A percentile compares a stretch with the other conserved stretches of the same genome.
Conservation (phyloP, 1,140 invertebrate genomes). For the Geopemphigus sp. region DNA sequence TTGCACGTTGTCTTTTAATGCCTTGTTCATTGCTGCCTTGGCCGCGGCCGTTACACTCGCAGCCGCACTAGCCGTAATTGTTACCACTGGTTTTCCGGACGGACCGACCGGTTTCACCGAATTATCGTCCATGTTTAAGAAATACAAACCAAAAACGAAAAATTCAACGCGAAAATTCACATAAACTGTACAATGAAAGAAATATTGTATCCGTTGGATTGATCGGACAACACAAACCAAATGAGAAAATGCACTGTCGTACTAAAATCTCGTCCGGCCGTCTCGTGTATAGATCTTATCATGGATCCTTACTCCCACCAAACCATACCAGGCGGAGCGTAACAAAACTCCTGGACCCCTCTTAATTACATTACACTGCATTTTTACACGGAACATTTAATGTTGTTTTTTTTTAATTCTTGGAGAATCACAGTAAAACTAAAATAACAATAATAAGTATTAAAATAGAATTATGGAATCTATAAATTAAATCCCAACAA, state of each 20-base stretch:
- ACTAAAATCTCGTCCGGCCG: background rate
- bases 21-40: constrained; percentile 45
- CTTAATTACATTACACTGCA: background rate
- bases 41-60: constrained; percentile 50
- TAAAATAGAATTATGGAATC: background rate
- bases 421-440: constrained; percentile 9
- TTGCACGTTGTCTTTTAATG: constrained; percentile 57
- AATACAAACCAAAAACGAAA: no score
- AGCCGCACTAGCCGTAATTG: constrained; percentile 49
- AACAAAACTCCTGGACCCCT: constrained; percentile 13
- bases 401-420: background rate
- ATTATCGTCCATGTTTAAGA: background rate
- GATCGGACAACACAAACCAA: background rate
- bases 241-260: background rate
- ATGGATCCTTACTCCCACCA: constrained; percentile 37
- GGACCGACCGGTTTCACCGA: background rate
- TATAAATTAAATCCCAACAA: no score
- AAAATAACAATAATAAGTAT: background rate
- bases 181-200: no score
- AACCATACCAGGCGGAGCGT: constrained; percentile 38
- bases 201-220: background rate
- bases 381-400: constrained; percentile 20
- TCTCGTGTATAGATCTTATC: constrained; percentile 30
- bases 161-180: no score
- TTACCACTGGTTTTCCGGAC: constrained; percentile 48